Conservation (phyloP, 2,888 invertebrate species). For the Resseliella maxima region DNA sequence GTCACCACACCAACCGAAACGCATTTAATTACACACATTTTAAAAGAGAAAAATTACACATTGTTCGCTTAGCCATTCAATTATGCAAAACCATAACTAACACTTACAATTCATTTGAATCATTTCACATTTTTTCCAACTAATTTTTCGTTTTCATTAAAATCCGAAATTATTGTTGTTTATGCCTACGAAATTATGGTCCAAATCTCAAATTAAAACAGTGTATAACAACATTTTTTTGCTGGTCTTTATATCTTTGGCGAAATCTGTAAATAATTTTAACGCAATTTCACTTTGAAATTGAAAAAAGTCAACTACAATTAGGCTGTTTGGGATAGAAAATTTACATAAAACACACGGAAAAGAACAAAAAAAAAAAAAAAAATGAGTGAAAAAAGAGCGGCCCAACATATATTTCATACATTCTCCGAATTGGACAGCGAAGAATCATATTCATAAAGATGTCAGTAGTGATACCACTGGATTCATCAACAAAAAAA, state of each 20-base stretch:
- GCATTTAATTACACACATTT: not conserved
- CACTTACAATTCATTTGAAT: not conserved
- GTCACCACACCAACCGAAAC: not conserved
- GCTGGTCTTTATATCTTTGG: not conserved
- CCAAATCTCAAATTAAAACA: constrained; percentile 10
- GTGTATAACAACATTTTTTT: not conserved
- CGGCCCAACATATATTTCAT: no score
- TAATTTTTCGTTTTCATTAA: not conserved
- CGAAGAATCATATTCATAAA: no score
- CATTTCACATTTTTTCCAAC: not conserved
- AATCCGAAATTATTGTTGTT: not conserved
- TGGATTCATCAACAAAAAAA: no score
- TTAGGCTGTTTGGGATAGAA: not conserved
- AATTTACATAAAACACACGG: no score
- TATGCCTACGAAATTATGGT: not conserved
- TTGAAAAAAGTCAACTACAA: not conserved
- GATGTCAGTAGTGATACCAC: no score
- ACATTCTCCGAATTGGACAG: no score
- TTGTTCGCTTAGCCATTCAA: not conserved
- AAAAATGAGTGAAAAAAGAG: no score
- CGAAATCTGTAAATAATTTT: constrained; percentile 29
- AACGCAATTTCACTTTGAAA: not conserved
- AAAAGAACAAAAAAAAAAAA: no score
- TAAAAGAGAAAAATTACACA: not conserved
- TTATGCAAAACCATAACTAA: not conserved